Conservation (phyloP, 1,140 invertebrate genomes). For the Globodera rostochiensis region DNA sequence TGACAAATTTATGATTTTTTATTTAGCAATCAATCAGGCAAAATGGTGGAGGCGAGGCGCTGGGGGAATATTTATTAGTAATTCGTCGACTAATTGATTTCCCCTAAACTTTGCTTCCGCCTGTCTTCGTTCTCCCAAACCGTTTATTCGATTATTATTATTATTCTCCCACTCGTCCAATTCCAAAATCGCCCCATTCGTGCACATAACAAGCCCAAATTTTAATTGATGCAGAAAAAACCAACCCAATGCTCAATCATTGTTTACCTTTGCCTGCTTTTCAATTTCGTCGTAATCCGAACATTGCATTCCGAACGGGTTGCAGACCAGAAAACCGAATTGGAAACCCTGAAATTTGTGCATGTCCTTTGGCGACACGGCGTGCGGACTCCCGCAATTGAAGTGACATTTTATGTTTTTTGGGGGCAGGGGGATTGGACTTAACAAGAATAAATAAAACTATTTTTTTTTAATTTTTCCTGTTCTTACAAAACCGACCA, state of each 20-base stretch:
- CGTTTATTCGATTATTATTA: too few species aligned
- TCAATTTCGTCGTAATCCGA: background rate
- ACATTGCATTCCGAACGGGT: conserved; percentile 28
- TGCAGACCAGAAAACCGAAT: conserved; percentile 25
- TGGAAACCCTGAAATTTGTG: conserved; percentile 40
- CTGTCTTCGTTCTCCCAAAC: too few species aligned
- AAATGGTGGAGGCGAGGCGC: too few species aligned
- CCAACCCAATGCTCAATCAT: background rate
- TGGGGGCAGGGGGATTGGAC: background rate
- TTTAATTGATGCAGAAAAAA: too few species aligned
- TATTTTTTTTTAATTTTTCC: background rate
- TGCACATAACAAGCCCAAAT: too few species aligned
- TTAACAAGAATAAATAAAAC: background rate
- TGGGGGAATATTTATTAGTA: too few species aligned
- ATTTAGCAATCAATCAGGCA: too few species aligned
- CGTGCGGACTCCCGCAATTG: conserved; percentile 54
- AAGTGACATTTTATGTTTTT: background rate
- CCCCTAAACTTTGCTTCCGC: too few species aligned
- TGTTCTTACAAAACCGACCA: too few species aligned
- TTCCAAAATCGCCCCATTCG: background rate
- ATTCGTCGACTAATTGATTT: too few species aligned
- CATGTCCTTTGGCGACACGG: conserved; percentile 61
- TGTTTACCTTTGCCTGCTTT: background rate
- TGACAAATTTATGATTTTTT: too few species aligned
- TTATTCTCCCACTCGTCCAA: background rate